Base-by-base conservation (phyloP, 2,113 vertebrate genomes). In the Xerus inauris region DNA sequence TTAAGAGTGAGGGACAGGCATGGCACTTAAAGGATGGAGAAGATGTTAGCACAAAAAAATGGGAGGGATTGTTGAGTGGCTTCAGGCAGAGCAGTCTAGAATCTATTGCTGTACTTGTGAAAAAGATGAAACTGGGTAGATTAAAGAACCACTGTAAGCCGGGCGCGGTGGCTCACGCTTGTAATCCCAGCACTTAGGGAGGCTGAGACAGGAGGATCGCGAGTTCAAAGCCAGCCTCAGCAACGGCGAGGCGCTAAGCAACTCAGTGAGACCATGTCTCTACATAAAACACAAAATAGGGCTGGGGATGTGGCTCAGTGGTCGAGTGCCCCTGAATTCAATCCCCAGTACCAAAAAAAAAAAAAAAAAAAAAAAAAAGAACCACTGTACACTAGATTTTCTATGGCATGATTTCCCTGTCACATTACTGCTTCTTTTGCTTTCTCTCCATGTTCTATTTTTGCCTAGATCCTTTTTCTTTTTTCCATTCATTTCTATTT, bases 101-200 rank as follows among this genome's bases (percentile, higher is more conserved):
- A 76, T 51, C 32, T 38, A 14, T 80, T 47, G 24, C n/a, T 62
- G 1, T 69, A 65, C 30, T 87, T 24, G 38, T 54, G 20, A 42
- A 57, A 80, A 49, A 92, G 42, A 59, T 71, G 9, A 35, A 93
- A 87, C 13, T 82, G 26, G 30, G 87, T 47, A 51, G 13, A 92
- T 45, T 47, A n/a, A 67, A 94, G 94, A 96, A 32, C 73, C 88
- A 92, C 8, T 12, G 22, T 57, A 83, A n/a, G n/a, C n/a, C n/a
- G n/a, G n/a, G n/a, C n/a, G n/a, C n/a, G n/a, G n/a, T n/a, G n/a
- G n/a, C n/a, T n/a, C n/a, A n/a, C n/a, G n/a, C n/a, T n/a, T n/a
- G n/a, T n/a, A n/a, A n/a, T n/a, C n/a, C n/a, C n/a, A n/a, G n/a
- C n/a, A n/a, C n/a, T n/a, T n/a, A n/a, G n/a, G n/a, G n/a, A n/a